Percentiles rank a stretch among this genome's conserved stretches.
Evolutionary conservation across 2,797 vertebrate species (phyloP).

Genomic region (Propithecus deckenii): DNA sequence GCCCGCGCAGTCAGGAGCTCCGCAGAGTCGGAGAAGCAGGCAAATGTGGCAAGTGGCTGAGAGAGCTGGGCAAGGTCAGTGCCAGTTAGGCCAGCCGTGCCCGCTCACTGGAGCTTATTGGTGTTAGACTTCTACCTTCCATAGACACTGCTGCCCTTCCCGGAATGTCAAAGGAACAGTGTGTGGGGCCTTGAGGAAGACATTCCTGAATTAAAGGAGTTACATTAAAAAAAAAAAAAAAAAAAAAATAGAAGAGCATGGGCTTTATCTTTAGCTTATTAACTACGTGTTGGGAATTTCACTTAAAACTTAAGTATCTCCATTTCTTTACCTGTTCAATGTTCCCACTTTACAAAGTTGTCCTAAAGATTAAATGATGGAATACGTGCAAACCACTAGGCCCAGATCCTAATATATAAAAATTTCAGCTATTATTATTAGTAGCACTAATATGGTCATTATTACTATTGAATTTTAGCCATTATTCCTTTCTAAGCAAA

Average conservation of each 20-base stretch:
- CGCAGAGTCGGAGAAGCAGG: background rate
- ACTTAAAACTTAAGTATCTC: background rate
- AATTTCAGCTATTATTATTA: background rate
- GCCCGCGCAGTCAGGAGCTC: fast-evolving
- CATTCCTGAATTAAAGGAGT: background rate
- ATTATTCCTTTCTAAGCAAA: background rate
- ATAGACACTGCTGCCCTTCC: background rate
- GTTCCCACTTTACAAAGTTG: background rate
- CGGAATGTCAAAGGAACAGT: background rate
- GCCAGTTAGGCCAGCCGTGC: too few relatives aligned
- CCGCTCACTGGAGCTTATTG: too few relatives aligned
- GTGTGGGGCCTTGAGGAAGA: background rate
- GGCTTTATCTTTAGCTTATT: background rate
- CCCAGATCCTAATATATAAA: background rate
- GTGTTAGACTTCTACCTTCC: background rate
- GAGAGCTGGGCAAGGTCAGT: too few relatives aligned
- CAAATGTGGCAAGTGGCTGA: background rate
- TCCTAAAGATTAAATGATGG: background rate
- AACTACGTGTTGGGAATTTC: background rate
- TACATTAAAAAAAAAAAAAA: too few relatives aligned
- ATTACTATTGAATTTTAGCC: background rate
- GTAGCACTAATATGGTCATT: background rate
- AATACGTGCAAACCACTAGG: background rate
- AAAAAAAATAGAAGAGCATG: background rate
- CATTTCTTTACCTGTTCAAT: background rate